Conservation (phyloP, 2,113 vertebrate genomes). For the Mixornis gularis region DNA sequence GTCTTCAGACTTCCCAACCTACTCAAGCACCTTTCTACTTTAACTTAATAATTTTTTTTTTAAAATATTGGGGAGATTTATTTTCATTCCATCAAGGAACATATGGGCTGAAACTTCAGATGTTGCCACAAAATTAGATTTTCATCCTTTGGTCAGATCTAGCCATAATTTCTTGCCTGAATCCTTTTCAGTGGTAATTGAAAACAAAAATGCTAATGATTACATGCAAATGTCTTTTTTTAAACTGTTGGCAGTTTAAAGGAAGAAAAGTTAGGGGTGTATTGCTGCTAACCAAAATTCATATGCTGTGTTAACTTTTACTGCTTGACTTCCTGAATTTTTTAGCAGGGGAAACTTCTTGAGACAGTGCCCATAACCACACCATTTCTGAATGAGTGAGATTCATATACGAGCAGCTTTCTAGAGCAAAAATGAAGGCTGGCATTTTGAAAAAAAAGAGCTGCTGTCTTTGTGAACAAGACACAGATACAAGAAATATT, state of each 20-base stretch:
- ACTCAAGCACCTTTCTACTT: neutral
- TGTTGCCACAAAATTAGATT: neutral
- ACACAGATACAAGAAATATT: neutral
- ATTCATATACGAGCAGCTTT: neutral
- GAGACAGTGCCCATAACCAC: constrained; percentile 36
- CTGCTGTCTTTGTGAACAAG: neutral
- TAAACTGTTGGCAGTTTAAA: neutral
- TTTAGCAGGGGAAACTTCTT: constrained; percentile 44
- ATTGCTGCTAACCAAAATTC: constrained; percentile 38
- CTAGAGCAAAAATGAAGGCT: neutral
- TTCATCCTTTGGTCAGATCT: neutral
- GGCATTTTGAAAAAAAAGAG: neutral
- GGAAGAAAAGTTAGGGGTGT: constrained; percentile 17
- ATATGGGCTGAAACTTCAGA: neutral
- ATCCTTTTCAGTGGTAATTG: neutral
- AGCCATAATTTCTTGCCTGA: neutral
- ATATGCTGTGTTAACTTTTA: constrained; percentile 43
- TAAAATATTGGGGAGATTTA: neutral
- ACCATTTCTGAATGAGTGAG: constrained; percentile 34
- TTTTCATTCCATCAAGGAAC: neutral
- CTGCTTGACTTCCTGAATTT: constrained; percentile 41
- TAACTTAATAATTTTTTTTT: neutral
- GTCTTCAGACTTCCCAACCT: neutral
- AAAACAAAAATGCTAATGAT: constrained; percentile 18
- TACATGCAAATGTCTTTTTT: neutral